phyloP scores from a whole-genome alignment of 2,797 vertebrate genomes.

The Urosaurus nigricauda region DNA sequence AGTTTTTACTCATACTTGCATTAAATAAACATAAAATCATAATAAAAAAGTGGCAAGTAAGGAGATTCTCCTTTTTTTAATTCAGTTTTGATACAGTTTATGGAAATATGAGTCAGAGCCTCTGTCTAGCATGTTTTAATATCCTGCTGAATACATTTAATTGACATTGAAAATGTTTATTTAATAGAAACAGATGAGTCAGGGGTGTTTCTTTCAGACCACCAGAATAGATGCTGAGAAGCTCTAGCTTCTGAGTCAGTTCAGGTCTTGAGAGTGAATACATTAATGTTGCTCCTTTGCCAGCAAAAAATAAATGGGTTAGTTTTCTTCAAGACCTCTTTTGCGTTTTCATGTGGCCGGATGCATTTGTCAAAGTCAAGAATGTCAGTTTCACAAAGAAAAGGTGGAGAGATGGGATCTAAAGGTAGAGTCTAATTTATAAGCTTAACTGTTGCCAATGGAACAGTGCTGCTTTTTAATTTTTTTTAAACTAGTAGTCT shows the following conservation, averaged over 20 bases:
- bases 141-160: background rate
- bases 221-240: background rate
- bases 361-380: slow-evolving; percentile 4
- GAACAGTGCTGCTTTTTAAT: background rate
- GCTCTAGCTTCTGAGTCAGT: background rate
- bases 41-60: background rate
- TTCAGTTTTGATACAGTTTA: background rate
- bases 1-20: background rate
- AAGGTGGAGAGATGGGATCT: slow-evolving; percentile 26
- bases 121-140: slow-evolving; percentile 18
- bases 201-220: background rate
- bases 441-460: background rate
- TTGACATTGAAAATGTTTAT: slow-evolving; percentile 3
- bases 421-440: background rate
- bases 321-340: background rate
- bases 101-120: slow-evolving; percentile 5
- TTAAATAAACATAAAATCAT: slow-evolving; percentile 22
- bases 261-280: background rate
- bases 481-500: background rate
- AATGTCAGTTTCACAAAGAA: background rate
- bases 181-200: slow-evolving; percentile 25
- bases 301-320: background rate
- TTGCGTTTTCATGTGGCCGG: slow-evolving; percentile 9
- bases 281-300: background rate
- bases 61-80: background rate